phyloP scores from a whole-genome alignment of 2,113 vertebrate species.

The Hippotragus niger region DNA sequence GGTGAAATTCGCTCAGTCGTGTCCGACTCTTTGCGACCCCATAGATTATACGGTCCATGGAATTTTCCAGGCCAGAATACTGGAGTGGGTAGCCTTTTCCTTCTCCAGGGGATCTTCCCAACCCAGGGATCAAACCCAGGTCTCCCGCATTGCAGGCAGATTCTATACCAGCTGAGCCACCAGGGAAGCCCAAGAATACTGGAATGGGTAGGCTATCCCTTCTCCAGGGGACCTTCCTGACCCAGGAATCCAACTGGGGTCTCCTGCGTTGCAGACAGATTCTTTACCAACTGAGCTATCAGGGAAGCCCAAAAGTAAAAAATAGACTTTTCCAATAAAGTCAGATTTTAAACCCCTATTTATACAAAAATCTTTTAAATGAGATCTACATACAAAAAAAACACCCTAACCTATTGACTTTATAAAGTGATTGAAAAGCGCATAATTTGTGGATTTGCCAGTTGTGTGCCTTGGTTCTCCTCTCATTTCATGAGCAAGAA shows the following conservation, averaged over 20 bases:
- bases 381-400: background rate
- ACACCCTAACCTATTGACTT: background rate
- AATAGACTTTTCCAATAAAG: background rate
- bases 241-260: background rate
- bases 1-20: background rate
- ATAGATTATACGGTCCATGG: background rate
- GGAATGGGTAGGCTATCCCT: background rate
- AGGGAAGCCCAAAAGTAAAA: background rate
- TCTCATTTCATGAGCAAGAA: background rate
- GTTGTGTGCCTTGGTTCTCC: background rate
- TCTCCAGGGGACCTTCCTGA: background rate
- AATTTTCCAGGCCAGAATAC: background rate
- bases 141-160: background rate
- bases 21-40: rapidly evolving
- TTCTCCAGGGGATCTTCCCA: background rate
- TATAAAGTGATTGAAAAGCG: background rate
- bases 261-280: background rate
- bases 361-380: background rate
- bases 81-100: background rate
- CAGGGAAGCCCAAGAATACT: background rate
- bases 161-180: background rate
- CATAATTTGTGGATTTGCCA: background rate
- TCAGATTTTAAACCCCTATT: background rate
- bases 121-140: background rate
- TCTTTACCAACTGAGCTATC: background rate